These are phyloP conservation scores for Coremacera marginata DNA, from an alignment of 2,888 invertebrate species.

Conservation along the genomic window DNA sequence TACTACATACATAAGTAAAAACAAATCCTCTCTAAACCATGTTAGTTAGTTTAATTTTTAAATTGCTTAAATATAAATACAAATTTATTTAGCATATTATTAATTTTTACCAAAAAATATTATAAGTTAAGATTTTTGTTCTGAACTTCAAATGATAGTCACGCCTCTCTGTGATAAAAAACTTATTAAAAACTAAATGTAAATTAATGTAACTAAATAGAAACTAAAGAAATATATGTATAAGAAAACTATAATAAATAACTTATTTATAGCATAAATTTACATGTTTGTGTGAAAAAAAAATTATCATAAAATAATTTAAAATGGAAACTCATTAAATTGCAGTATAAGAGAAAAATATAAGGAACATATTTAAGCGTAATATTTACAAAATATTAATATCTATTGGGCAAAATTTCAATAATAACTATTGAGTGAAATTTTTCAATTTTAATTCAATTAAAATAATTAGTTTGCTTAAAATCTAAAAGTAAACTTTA, in stretches of 20 bases:
- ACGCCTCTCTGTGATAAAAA: conserved; percentile 63
- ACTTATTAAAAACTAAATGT: conserved; percentile 42
- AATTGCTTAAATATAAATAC: background rate
- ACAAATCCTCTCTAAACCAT: background rate
- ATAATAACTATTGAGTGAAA: too few relatives aligned
- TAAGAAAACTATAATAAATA: background rate
- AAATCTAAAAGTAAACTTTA: too few relatives aligned
- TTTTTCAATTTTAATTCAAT: too few relatives aligned
- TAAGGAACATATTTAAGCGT: conserved; percentile 14
- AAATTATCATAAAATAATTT: conserved; percentile 26
- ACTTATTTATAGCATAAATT: background rate
- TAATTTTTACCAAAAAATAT: background rate
- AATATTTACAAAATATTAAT: too few relatives aligned
- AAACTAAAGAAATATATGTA: background rate
- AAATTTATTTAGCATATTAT: background rate
- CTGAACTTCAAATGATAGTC: conserved; percentile 49
- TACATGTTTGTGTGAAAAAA: background rate
- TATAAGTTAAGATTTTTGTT: conserved; percentile 27
- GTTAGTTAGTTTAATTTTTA: conserved; percentile 18
- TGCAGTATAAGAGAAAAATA: too few relatives aligned
- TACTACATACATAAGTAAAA: background rate
- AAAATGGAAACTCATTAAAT: conserved; percentile 4
- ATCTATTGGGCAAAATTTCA: too few relatives aligned
- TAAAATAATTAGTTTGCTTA: too few relatives aligned
- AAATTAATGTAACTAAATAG: conserved; percentile 35